A percentile compares a stretch with the other conserved stretches of the same genome.
Conservation (phyloP, 2,888 invertebrate species). For the Agrotis puta region DNA sequence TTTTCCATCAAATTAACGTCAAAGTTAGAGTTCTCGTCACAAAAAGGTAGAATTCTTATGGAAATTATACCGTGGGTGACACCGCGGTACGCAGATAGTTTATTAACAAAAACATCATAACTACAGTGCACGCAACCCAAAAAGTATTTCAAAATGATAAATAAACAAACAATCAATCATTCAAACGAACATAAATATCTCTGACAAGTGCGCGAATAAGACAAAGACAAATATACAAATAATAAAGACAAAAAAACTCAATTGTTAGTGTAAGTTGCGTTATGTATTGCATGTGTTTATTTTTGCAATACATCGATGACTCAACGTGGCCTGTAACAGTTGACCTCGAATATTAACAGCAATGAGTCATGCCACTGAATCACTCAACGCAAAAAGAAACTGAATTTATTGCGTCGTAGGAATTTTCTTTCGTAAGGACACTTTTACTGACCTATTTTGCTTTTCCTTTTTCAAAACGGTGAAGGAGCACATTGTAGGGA, state of each 20-base stretch:
- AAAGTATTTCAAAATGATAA: slow-evolving; percentile 22
- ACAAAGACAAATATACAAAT: slow-evolving; percentile 43
- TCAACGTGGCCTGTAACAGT: slow-evolving; percentile 70
- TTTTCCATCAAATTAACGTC: too few species aligned
- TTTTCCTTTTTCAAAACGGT: too few species aligned
- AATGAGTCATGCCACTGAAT: slow-evolving; percentile 78
- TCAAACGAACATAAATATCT: slow-evolving; percentile 39
- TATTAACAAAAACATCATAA: not conserved
- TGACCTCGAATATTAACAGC: slow-evolving; percentile 73
- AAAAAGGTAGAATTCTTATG: not conserved
- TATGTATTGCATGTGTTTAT: slow-evolving; percentile 65
- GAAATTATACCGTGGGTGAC: not conserved
- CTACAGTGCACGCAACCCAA: slow-evolving; percentile 6
- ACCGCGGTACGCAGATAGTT: not conserved
- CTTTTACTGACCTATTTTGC: not conserved
- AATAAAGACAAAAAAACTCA: slow-evolving; percentile 45
- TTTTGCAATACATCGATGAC: slow-evolving; percentile 75
- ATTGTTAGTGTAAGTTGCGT: slow-evolving; percentile 34
- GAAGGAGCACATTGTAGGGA: too few species aligned
- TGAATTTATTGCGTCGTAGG: not conserved
- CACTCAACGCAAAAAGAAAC: slow-evolving; percentile 68
- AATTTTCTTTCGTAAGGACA: slow-evolving; percentile 2
- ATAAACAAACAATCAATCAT: slow-evolving; percentile 39
- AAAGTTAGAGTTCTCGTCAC: too few species aligned
- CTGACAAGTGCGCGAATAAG: slow-evolving; percentile 30